Conservation (phyloP, 1,140 invertebrate genomes). For the Pseudomyrmex concolor region DNA sequence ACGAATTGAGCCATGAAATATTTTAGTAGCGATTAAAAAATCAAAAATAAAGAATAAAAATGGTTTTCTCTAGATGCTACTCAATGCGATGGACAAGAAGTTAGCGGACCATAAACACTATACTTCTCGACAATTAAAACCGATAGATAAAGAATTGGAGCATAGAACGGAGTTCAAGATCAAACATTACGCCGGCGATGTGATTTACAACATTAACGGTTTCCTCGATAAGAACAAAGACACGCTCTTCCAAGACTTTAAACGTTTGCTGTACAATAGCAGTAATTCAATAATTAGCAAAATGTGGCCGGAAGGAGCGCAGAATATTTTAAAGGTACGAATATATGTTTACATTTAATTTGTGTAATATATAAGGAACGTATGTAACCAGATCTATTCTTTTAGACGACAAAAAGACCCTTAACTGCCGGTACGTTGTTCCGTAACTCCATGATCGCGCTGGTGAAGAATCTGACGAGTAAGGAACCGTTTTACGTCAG, state of each 20-base stretch:
- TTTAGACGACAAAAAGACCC: constrained; percentile 96
- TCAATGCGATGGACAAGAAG: constrained; percentile 97
- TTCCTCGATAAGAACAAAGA: constrained; percentile 99
- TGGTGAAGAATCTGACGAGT: constrained; percentile 94
- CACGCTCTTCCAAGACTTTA: constrained; percentile 97
- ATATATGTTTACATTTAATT: not conserved
- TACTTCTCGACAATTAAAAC: constrained; percentile 93
- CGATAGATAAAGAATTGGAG: constrained; percentile 91
- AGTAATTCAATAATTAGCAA: constrained; percentile 90
- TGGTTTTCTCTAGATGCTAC: constrained; percentile 87
- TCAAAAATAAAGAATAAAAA: not conserved
- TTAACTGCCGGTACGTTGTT: constrained; percentile 97
- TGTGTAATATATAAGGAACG: too few species aligned
- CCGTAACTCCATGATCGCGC: constrained; percentile 96
- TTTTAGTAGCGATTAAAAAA: constrained; percentile 38
- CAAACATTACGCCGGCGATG: constrained; percentile 98
- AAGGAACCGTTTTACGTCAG: constrained; percentile 99
- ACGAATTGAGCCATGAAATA: not conserved
- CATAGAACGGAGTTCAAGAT: constrained; percentile 94
- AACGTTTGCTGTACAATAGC: constrained; percentile 94
- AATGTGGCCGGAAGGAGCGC: constrained; percentile 98
- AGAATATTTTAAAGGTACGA: constrained; percentile 93
- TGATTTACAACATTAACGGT: constrained; percentile 94
- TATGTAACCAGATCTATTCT: constrained; percentile 44
- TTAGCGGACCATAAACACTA: constrained; percentile 95